Conservation (phyloP, 2,888 invertebrate species). For the Marasmarcha lunaedactyla region DNA sequence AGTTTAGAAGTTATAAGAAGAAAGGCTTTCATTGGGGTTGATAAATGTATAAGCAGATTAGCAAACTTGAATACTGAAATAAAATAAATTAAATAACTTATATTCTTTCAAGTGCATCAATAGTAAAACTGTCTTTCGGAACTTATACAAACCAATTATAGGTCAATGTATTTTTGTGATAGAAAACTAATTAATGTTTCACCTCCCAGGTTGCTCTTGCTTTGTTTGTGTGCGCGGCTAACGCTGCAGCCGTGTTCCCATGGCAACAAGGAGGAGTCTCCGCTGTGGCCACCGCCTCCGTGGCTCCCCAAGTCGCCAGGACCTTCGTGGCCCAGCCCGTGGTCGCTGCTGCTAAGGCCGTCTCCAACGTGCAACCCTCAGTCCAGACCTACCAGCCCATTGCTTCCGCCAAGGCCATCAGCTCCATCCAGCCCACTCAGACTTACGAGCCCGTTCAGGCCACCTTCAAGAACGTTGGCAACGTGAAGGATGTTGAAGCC, state of each 20-base stretch:
- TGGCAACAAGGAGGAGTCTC: conserved; percentile 1
- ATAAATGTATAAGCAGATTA: too few relatives aligned
- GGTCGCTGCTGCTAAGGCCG: conserved; percentile 7
- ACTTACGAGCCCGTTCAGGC: neutral
- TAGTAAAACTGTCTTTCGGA: too few relatives aligned
- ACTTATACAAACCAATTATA: too few relatives aligned
- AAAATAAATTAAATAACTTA: too few relatives aligned
- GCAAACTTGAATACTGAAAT: too few relatives aligned
- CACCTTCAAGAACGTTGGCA: conserved; percentile 1
- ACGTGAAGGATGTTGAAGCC: conserved; percentile 19
- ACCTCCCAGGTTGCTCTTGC: conserved; percentile 17
- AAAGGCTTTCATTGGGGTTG: too few relatives aligned
- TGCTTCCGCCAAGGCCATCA: neutral
- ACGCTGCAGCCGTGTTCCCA: conserved; percentile 20
- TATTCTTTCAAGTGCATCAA: too few relatives aligned
- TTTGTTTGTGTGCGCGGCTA: conserved; percentile 29
- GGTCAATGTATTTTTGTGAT: too few relatives aligned
- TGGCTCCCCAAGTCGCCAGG: neutral
- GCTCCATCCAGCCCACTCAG: conserved; percentile 5
- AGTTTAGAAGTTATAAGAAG: conserved; percentile 10
- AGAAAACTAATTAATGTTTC: too few relatives aligned
- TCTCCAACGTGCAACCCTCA: conserved; percentile 1
- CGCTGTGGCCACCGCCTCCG: conserved; percentile 9
- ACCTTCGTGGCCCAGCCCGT: conserved; percentile 1
- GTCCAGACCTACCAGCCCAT: neutral